Evolutionary conservation across 2,113 vertebrate genomes (phyloP).

Genomic region (Notarius lentiginosus): DNA sequence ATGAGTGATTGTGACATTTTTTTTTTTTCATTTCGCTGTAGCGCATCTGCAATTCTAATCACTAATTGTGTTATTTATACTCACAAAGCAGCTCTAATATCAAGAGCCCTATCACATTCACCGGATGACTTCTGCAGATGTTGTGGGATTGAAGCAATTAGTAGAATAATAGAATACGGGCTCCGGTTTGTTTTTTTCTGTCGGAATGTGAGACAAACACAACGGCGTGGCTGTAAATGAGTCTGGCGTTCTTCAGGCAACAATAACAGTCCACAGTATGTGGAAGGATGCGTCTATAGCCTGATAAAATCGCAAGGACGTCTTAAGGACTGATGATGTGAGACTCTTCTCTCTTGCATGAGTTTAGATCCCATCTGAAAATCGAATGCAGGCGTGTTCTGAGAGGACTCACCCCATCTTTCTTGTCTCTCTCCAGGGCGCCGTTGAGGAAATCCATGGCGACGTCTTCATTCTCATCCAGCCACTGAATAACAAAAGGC

Average conservation of each 20-base stretch:
- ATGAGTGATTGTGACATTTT: background rate
- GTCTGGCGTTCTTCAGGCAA: background rate
- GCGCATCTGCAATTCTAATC: constrained; percentile 17
- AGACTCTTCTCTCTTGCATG: background rate
- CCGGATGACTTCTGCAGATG: constrained; percentile 17
- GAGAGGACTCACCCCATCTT: constrained; percentile 83
- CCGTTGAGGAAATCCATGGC: constrained; percentile 97
- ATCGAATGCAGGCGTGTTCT: background rate
- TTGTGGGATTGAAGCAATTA: constrained; percentile 24
- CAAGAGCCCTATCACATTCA: background rate
- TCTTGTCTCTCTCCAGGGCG: constrained; percentile 94
- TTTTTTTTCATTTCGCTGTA: background rate
- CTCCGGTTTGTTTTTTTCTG: background rate
- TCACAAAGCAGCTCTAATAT: constrained; percentile 1
- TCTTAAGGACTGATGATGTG: background rate
- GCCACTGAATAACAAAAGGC: constrained; percentile 97
- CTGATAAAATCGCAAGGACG: background rate
- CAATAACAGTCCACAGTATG: background rate
- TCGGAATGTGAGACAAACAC: background rate
- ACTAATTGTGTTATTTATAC: constrained; percentile 5
- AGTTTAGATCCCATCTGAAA: background rate
- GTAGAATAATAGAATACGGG: constrained; percentile 25
- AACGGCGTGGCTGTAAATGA: constrained; percentile 6
- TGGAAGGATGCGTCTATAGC: background rate
- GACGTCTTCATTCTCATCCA: constrained; percentile 96